phyloP scores from a whole-genome alignment of 1,140 invertebrate species.

The Drosophila bocqueti region DNA sequence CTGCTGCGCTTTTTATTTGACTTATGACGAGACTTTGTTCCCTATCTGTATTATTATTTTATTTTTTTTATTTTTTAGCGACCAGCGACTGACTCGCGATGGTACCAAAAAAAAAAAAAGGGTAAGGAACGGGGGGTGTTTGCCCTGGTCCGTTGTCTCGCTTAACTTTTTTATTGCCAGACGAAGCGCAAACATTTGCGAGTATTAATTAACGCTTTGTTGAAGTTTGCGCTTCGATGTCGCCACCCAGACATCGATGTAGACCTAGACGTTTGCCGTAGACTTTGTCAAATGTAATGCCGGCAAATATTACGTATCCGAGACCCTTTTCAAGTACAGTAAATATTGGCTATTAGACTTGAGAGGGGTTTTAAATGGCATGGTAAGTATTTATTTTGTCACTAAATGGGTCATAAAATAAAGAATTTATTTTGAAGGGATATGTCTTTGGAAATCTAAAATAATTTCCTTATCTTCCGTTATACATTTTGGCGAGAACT shows the following conservation, averaged over 20 bases:
- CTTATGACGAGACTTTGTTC: conserved; percentile 75
- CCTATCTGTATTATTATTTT: conserved; percentile 28
- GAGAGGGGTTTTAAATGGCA: not conserved
- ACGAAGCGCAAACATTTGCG: conserved; percentile 81
- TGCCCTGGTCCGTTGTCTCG: conserved; percentile 65
- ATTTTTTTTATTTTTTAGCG: conserved; percentile 13
- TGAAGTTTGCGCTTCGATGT: conserved; percentile 82
- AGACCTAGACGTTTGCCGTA: conserved; percentile 46
- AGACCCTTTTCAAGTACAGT: conserved; percentile 36
- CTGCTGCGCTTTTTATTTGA: conserved; percentile 79
- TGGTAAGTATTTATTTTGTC: not conserved
- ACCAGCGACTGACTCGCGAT: conserved; percentile 39
- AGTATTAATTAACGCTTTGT: conserved; percentile 84
- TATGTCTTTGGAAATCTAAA: not conserved
- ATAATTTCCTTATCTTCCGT: not conserved
- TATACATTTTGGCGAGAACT: too few relatives aligned
- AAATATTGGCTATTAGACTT: not conserved
- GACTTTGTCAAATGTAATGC: conserved; percentile 49
- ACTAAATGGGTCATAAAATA: too few relatives aligned
- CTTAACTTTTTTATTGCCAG: conserved; percentile 84
- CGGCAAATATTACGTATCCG: conserved; percentile 74
- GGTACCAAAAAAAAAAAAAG: conserved; percentile 12
- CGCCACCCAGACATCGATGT: conserved; percentile 57
- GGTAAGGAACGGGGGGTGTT: conserved; percentile 31
- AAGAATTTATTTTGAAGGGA: not conserved